phyloP scores from a whole-genome alignment of 2,113 vertebrate genomes.

The Myiozetetes cayanensis region DNA sequence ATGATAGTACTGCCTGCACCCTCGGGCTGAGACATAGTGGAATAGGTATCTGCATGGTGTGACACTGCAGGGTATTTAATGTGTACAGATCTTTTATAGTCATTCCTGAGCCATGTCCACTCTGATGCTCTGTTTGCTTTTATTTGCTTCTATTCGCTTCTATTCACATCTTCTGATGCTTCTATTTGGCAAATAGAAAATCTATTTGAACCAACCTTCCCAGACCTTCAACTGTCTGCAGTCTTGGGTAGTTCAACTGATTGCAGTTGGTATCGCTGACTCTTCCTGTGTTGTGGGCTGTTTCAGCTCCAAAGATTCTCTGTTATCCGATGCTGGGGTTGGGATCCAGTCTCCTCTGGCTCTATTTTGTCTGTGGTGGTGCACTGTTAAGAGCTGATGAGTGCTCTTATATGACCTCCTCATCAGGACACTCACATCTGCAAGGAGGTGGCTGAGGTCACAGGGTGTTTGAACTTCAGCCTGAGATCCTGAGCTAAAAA shows the following conservation, averaged over 20 bases:
- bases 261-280: background rate
- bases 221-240: background rate
- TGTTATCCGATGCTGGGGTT: background rate
- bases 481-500: background rate
- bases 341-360: background rate
- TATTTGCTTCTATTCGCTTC: no score
- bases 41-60: background rate
- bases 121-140: background rate
- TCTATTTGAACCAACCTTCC: background rate
- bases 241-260: background rate
- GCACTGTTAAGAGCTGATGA: background rate
- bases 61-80: background rate
- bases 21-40: background rate
- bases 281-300: background rate
- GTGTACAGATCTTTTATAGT: background rate
- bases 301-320: background rate
- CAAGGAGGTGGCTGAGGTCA: background rate
- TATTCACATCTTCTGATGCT: no score
- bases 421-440: background rate
- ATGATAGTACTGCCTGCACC: background rate
- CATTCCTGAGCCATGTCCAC: background rate
- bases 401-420: background rate
- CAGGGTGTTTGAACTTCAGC: background rate
- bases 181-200: background rate
- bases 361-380: background rate